phyloP scores from a whole-genome alignment of 2,113 vertebrate species.

The Stegostoma tigrinum region DNA sequence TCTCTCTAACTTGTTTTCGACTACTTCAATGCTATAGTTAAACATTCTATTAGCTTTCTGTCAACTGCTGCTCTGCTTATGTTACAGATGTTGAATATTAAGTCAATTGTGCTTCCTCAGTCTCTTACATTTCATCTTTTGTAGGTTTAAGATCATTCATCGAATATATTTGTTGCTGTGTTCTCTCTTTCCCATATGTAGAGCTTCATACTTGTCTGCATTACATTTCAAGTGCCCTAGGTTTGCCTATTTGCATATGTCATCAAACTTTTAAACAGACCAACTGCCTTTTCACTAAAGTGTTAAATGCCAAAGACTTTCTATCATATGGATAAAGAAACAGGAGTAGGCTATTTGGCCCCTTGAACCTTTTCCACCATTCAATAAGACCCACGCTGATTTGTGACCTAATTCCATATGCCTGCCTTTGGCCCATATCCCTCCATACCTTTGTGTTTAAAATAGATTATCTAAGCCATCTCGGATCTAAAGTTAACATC shows the following conservation, averaged over 20 bases:
- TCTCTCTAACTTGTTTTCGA: neutral
- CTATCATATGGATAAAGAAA: neutral
- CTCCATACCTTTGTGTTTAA: no score
- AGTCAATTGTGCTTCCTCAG: neutral
- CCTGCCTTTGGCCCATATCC: no score
- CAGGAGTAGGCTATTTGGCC: no score
- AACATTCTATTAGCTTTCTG: neutral
- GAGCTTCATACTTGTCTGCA: neutral
- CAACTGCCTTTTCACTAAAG: neutral
- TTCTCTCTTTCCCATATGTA: neutral
- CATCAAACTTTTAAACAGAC: neutral
- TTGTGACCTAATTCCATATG: no score
- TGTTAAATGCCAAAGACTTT: neutral
- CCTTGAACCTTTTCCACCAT: no score
- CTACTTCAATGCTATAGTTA: neutral
- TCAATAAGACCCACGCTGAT: no score
- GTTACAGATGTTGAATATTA: neutral
- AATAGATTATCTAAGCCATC: no score
- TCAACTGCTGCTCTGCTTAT: neutral
- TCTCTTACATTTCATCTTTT: neutral
- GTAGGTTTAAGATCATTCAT: neutral
- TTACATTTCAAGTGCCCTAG: neutral
- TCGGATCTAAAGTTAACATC: no score
- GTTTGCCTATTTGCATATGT: neutral
- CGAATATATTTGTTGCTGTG: neutral